Percentiles rank a stretch among this genome's conserved stretches.
phyloP scores from a whole-genome alignment of 2,113 vertebrate genomes.

The Alces alces region DNA sequence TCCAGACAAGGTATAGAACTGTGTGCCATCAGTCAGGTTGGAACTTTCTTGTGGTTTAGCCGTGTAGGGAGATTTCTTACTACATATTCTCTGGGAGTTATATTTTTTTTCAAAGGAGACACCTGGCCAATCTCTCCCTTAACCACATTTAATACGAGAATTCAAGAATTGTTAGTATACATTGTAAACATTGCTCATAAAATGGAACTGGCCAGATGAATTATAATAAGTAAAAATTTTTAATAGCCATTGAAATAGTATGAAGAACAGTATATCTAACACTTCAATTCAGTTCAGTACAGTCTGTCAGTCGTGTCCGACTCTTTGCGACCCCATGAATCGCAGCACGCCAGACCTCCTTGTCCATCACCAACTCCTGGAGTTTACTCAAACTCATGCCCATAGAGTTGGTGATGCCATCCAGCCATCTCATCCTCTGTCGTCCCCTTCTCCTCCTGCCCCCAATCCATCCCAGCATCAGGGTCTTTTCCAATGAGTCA shows the following conservation, averaged over 20 bases:
- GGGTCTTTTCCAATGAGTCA: no score
- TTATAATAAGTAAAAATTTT: neutral
- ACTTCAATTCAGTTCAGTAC: no score
- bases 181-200: neutral
- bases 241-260: neutral
- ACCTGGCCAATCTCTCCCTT: rapidly evolving
- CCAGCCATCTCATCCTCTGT: no score
- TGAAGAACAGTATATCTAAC: neutral
- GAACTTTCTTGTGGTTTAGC: neutral
- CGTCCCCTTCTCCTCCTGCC: no score
- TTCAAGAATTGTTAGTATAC: neutral
- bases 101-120: neutral
- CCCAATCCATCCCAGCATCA: no score
- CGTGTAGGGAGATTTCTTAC: neutral
- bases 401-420: no score
- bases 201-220: neutral
- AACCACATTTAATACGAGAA: neutral
- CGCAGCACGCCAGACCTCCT: no score
- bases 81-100: neutral
- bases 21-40: neutral
- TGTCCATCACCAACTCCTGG: no score
- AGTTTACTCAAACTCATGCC: no score
- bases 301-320: no score
- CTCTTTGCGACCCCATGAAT: no score
- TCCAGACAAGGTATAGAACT: neutral